Base-by-base conservation (phyloP, 2,888 invertebrate species). In the Drosophila peninsularis region DNA sequence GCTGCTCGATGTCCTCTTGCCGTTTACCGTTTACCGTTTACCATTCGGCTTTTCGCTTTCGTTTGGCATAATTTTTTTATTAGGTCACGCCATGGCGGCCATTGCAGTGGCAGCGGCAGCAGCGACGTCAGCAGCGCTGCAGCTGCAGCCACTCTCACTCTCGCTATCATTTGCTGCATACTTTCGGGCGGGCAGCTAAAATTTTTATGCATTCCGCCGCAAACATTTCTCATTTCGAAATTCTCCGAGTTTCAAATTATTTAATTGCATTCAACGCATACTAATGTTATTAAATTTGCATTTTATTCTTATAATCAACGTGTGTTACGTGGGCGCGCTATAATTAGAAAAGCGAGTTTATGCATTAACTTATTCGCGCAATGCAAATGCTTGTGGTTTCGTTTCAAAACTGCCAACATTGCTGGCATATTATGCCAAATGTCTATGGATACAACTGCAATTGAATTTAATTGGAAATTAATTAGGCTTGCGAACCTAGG, bases 41-140 rank as follows among this genome's bases (percentile, higher is more conserved):
- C 60, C 57, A 57, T 75, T 75, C 72, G 72, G 58, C 54, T 74
- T 78, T 79, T 84, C 84, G 75, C 80, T 78, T 83, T 81, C 85
- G 77, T 76, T 85, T 85, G 85, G 79, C 87, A 87, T 82, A 74
- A 84, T 84, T 80, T 73, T 85, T 85, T 85, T 85, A 86, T 86
- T 86, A 73, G 88, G 88, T 86, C 82, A 85, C 73, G 78, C 64
- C 70, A 77, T 65, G 61, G 47, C 73, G 63, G 70, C 75, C 75
- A 78, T 72, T 78, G 77, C 76, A 81, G 53, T 70, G 58, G 39
- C 80, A 58, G 62, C 37, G 49, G 53, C 55, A 37, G 53, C 56
- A 32, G 42, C 60, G 60, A 69, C 61, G 67, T 19, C 27, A 34
- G 30, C 69, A 45, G 50, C 52, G 37, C 32, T 39, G 39, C 47